A percentile compares a stretch with the other conserved stretches of the same genome.
phyloP scores from a whole-genome alignment of 2,113 vertebrate species.

The Geothlypis trichas region DNA sequence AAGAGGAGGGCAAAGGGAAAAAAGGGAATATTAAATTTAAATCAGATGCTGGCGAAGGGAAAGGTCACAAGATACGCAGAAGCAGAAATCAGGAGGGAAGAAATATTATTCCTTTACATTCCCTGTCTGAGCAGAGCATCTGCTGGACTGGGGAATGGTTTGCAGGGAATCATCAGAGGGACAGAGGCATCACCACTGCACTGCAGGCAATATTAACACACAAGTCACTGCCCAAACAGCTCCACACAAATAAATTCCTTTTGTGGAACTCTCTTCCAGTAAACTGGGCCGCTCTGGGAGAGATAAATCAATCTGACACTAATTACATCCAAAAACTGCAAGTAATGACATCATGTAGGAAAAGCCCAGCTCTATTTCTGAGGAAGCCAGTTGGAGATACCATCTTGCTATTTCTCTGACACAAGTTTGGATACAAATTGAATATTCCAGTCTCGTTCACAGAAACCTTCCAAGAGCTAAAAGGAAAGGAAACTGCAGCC shows the following conservation, averaged over 20 bases:
- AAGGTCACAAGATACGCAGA: neutral
- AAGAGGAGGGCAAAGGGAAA: neutral
- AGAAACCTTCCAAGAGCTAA: neutral
- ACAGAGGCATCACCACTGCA: neutral
- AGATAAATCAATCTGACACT: neutral
- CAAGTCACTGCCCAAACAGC: neutral
- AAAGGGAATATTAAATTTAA: neutral
- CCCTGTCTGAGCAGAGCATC: neutral
- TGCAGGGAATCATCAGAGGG: neutral
- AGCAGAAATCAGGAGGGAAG: neutral
- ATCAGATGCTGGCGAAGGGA: neutral
- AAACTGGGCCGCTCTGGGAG: neutral
- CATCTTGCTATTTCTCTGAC: neutral
- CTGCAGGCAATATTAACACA: neutral
- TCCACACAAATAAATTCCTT: neutral
- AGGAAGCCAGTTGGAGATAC: neutral
- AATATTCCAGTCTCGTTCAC: neutral
- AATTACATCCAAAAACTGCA: neutral
- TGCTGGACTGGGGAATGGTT: neutral
- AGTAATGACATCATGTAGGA: neutral
- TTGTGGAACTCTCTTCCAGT: neutral
- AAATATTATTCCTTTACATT: neutral
- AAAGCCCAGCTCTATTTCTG: neutral
- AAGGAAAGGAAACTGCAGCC: neutral
- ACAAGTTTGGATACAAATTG: neutral